These are phyloP conservation scores for Erethizon dorsatum DNA, from an alignment of 2,797 vertebrate species.

Conservation along the genomic window DNA sequence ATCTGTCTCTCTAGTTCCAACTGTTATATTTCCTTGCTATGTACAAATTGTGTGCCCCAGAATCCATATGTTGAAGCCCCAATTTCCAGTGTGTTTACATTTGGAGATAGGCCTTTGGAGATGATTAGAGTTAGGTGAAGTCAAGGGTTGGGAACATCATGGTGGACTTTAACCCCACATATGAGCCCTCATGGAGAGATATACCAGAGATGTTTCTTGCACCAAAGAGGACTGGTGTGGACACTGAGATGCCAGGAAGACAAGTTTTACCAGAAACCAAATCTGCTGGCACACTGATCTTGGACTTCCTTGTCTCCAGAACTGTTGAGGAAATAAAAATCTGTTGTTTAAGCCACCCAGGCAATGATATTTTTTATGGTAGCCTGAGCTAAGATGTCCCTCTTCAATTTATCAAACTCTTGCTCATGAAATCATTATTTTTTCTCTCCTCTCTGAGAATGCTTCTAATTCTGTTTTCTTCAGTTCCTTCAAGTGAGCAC, in stretches of 20 bases:
- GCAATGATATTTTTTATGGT: neutral
- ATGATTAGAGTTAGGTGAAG: neutral
- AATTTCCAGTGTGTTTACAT: neutral
- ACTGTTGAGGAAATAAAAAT: neutral
- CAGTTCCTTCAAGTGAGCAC: neutral
- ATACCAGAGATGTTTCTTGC: neutral
- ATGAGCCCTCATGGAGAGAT: neutral
- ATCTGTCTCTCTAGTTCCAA: neutral
- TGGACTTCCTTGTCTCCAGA: neutral
- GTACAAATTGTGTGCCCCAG: neutral
- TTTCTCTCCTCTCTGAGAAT: neutral
- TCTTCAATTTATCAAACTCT: neutral
- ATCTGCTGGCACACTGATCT: neutral
- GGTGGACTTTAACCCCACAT: neutral
- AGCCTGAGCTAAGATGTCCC: too few relatives aligned
- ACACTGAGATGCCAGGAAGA: neutral
- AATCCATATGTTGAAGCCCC: neutral
- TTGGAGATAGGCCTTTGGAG: neutral
- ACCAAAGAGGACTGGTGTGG: neutral
- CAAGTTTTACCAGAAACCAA: neutral
- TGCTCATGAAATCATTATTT: neutral
- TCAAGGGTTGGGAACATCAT: neutral
- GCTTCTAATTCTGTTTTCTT: neutral
- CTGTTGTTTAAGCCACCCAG: neutral
- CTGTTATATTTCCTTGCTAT: neutral